phyloP scores from a whole-genome alignment of 1,140 invertebrate genomes.

The Drosophila fuyamai region DNA sequence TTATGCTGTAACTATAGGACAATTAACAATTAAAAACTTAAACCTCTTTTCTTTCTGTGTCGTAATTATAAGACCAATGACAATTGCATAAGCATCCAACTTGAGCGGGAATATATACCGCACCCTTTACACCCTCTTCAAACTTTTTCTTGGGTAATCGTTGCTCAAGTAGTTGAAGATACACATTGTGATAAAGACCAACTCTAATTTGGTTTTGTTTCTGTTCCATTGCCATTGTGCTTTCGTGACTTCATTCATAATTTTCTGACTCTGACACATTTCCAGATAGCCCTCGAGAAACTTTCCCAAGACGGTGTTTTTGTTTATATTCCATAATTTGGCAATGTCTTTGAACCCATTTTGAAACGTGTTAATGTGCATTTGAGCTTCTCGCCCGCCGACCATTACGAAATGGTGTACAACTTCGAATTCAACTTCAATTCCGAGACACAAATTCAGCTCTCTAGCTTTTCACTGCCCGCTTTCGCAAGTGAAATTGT shows the following conservation, averaged over 20 bases:
- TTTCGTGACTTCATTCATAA: conserved; percentile 53
- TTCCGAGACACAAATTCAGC: conserved; percentile 40
- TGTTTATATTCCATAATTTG: conserved; percentile 50
- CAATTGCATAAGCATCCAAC: conserved; percentile 18
- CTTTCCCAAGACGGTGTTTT: conserved; percentile 59
- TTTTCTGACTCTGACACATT: conserved; percentile 70
- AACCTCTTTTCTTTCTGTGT: background rate
- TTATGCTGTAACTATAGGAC: too few species aligned
- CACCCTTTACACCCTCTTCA: conserved; percentile 14
- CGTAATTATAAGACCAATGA: conserved; percentile 16
- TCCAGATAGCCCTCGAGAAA: conserved; percentile 54
- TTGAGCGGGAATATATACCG: background rate
- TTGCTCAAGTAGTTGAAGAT: conserved; percentile 27
- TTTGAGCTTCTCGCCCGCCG: conserved; percentile 47
- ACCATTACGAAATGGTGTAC: conserved; percentile 52
- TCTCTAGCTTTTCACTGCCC: conserved; percentile 19
- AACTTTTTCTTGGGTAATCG: conserved; percentile 30
- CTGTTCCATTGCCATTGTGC: conserved; percentile 26
- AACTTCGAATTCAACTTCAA: conserved; percentile 51
- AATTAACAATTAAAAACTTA: too few species aligned
- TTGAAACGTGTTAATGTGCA: conserved; percentile 72
- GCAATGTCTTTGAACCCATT: conserved; percentile 68
- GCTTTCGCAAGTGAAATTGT: conserved; percentile 71
- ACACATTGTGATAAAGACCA: conserved; percentile 21
- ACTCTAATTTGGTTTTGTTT: conserved; percentile 41